phyloP scores from a whole-genome alignment of 23 tunicate species.

The Styela plicata region DNA sequence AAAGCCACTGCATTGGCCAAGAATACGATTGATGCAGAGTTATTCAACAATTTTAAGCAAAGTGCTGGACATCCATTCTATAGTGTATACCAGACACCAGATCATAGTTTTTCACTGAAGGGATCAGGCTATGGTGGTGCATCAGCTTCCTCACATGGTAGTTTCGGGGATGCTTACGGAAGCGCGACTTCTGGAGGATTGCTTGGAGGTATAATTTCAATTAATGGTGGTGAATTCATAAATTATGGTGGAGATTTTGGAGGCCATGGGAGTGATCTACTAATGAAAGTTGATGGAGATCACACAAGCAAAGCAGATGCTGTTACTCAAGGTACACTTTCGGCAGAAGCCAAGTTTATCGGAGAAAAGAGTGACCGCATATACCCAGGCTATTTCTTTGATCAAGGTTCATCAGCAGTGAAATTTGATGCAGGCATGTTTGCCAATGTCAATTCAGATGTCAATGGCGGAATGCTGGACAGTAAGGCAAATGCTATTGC shows the following conservation, averaged over 20 bases:
- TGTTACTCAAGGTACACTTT: background rate
- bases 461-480: background rate
- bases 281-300: background rate
- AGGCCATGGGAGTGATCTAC: background rate
- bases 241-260: background rate
- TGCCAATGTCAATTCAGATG: background rate
- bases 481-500: background rate
- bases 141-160: background rate
- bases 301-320: background rate
- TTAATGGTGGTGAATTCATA: background rate
- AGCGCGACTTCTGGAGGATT: background rate
- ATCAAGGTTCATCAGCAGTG: background rate
- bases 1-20: background rate
- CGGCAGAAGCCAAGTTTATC: background rate
- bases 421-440: background rate
- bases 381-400: background rate
- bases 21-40: background rate
- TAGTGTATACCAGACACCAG: background rate
- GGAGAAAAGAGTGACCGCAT: background rate
- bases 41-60: too few relatives aligned
- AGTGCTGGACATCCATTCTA: background rate
- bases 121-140: background rate
- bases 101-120: background rate
- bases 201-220: background rate
- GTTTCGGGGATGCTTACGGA: background rate